Evolutionary conservation across 92 coral and sea anemone genomes (phyloP), one percentile per base, ranked within the genome.

Genomic region (Montipora capitata): DNA sequence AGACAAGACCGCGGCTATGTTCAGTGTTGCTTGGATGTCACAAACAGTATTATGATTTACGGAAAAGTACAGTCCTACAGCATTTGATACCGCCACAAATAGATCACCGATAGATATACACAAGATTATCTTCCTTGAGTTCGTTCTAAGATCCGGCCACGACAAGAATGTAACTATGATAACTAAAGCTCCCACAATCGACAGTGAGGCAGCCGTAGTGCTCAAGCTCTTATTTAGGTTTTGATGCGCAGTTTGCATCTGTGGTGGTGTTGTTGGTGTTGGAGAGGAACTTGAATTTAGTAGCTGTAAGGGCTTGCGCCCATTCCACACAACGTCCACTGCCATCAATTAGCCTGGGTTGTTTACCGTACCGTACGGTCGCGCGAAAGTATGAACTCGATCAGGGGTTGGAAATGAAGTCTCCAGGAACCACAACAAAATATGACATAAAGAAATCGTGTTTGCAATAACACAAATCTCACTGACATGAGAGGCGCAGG

Each of bases 1-100:
- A 40, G 96, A 90, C 88, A 97, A 65, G n/a, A 97, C 76, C 11
- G 99, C 98, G 0, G 89, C 88, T 7, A 92, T 82, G 62, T 92
- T 92, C 2, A 97, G n/a, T 48, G 91, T 71, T 16, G 92, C 95
- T 44, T 94, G 89, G 3, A 78, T 83, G 45, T 59, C 4, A 41
- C 98, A 97, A 5, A 42, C 10, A 3, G 4, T 0, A 68, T 44
- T 10, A 20, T 65, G 11, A 65, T 40, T 20, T 18, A 12, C 5
- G 40, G 70, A 27, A 0, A 27, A 18, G 13, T 65, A 93, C 56
- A 68, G 38, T 8, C 93, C 91, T 45, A 78, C 3, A 7, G 64
- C 44, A 39, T 84, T 83, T 48, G 78, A 43, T 1, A 49, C 65
- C 0, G 91, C 94, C 3, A 93, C 88, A 13, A 94, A 42, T 20